phyloP scores from a whole-genome alignment of 2,888 invertebrate species.

The Platycheirus albimanus region DNA sequence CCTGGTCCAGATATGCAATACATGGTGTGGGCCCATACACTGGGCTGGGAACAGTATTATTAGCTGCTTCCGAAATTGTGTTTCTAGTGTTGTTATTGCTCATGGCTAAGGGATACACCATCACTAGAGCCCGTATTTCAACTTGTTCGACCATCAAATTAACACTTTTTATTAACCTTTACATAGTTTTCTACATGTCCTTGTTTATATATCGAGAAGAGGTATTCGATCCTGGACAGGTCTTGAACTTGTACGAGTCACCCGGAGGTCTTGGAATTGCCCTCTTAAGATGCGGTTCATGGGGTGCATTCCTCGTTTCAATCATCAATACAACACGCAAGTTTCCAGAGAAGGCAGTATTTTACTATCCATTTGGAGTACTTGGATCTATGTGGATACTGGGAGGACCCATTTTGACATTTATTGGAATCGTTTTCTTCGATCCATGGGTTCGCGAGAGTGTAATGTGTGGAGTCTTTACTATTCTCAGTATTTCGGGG shows the following conservation, averaged over 20 bases:
- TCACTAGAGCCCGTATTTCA: constrained; percentile 92
- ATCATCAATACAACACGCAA: constrained; percentile 87
- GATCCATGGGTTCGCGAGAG: constrained; percentile 92
- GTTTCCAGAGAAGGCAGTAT: constrained; percentile 91
- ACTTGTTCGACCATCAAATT: constrained; percentile 89
- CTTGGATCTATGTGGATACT: constrained; percentile 94
- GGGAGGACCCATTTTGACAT: constrained; percentile 90
- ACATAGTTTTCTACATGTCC: constrained; percentile 88
- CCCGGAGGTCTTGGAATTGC: constrained; percentile 94
- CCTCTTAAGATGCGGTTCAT: constrained; percentile 89
- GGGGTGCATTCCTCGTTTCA: constrained; percentile 90
- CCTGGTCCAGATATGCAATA: constrained; percentile 90
- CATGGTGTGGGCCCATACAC: constrained; percentile 86
- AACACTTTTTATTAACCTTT: constrained; percentile 90
- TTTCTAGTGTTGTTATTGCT: constrained; percentile 91
- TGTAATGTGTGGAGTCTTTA: constrained; percentile 87
- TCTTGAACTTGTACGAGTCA: constrained; percentile 94
- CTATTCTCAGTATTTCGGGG: constrained; percentile 87
- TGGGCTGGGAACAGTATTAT: constrained; percentile 83
- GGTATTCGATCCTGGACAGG: constrained; percentile 96
- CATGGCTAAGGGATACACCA: constrained; percentile 94
- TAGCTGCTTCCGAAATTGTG: constrained; percentile 89
- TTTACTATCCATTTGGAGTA: constrained; percentile 92
- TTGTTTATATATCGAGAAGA: constrained; percentile 92
- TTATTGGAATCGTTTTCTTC: constrained; percentile 90